Evolutionary conservation across 2,888 invertebrate species (phyloP), one percentile per base, ranked within the genome.

Genomic region (Muschampia plurimacula): DNA sequence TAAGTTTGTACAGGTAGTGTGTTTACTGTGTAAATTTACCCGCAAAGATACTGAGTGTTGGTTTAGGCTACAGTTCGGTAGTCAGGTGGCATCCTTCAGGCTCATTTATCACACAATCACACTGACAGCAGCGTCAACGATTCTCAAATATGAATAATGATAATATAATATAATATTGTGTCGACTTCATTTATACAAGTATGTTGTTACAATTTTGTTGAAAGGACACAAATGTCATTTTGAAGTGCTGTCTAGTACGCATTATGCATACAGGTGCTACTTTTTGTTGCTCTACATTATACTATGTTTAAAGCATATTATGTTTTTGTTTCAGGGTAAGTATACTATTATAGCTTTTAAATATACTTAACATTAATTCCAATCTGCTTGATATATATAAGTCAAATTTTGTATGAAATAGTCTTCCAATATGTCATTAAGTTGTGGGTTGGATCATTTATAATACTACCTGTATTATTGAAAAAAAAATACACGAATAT

Each of bases 51-150:
- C 75, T 77, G 77, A 32, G 49, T 83, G 82, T 83, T 86, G 80
- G 81, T 80, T 80, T 72, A 77, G 80, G 78, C 78, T 63, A 71
- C 76, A 79, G 77, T 72, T 80, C 79, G 76, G 84, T 79, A 79
- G 82, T 77, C 63, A 72, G 66, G 69, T 70, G 83, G 82, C 81
- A 84, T 84, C 86, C 84, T 84, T 83, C 81, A 70, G 75, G 74
- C 77, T 64, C 59, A 71, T 52, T 72, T 74, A 74, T 77, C 75
- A 39, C 55, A 55, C 65, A 66, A 67, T 57, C 74, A 60, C 71
- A 60, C 70, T 73, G 67, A 75, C 72, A 76, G 73, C 70, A 57
- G 55, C 72, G 72, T 76, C 69, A 73, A 75, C 70, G 72, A 57
- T 65, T 73, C 63, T 67, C 74, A 74, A 77, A 73, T 76, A 74